These are phyloP conservation scores for Enteromius trimaculatus DNA, from an alignment of 2,797 vertebrate species.

Conservation along the genomic window DNA sequence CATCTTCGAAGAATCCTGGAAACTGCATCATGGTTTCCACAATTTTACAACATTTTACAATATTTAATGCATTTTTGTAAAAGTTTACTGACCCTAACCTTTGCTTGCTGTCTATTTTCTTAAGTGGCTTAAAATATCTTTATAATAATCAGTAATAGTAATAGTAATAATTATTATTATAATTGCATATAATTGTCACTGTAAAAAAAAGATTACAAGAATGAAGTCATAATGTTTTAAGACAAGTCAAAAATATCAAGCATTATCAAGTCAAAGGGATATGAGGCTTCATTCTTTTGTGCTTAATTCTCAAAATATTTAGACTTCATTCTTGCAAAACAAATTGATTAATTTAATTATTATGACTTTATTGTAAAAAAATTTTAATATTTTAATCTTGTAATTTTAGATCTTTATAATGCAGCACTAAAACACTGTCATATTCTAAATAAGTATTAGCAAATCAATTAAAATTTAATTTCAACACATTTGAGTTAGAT, in stretches of 20 bases:
- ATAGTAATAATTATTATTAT: too few relatives aligned
- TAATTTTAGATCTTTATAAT: not conserved
- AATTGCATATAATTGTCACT: not conserved
- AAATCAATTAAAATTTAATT: not conserved
- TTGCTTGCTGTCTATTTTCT: not conserved
- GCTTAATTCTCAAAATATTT: too few relatives aligned
- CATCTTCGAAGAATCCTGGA: not conserved
- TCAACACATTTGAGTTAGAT: too few relatives aligned
- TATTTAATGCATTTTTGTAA: not conserved
- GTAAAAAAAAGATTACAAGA: too few relatives aligned
- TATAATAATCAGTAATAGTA: not conserved
- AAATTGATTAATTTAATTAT: too few relatives aligned
- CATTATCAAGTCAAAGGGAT: too few relatives aligned
- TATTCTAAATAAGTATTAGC: not conserved
- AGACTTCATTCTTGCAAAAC: too few relatives aligned
- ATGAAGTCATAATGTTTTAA: too few relatives aligned
- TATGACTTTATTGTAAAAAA: too few relatives aligned
- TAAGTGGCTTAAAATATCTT: not conserved
- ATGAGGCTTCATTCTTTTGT: too few relatives aligned
- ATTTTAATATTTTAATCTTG: not conserved
- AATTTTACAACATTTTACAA: not conserved
- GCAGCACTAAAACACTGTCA: not conserved
- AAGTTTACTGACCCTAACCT: not conserved
- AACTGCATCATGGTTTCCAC: not conserved
- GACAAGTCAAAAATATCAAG: too few relatives aligned